A percentile compares a stretch with the other conserved stretches of the same genome.
phyloP scores from a whole-genome alignment of 2,888 invertebrate genomes.

The Dermolepida albohirtum region DNA sequence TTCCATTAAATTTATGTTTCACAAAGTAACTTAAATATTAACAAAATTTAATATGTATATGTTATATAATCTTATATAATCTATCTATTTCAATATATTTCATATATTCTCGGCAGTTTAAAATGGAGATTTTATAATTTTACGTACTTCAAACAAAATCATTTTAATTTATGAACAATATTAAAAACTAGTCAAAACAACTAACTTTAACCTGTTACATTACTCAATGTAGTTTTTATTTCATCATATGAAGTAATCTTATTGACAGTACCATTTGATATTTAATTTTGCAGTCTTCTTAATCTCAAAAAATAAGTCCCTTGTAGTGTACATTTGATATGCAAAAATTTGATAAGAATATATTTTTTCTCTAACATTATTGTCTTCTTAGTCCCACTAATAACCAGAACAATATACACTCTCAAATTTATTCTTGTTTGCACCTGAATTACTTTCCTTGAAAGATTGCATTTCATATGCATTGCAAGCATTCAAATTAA shows the following conservation, averaged over 20 bases:
- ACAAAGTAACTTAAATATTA: too few relatives aligned
- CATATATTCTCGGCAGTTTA: too few relatives aligned
- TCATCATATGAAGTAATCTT: slow-evolving; percentile 9
- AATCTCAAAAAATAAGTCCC: slow-evolving; percentile 32
- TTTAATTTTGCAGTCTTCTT: slow-evolving; percentile 36
- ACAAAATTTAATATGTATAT: too few relatives aligned
- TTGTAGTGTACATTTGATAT: slow-evolving; percentile 36
- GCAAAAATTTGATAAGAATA: slow-evolving; percentile 43
- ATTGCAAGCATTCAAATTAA: slow-evolving; percentile 37
- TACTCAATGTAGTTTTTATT: neutral
- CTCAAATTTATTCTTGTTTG: slow-evolving; percentile 6
- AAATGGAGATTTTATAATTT: neutral
- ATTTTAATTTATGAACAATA: neutral
- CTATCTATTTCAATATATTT: too few relatives aligned
- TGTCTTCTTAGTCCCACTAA: slow-evolving; percentile 36
- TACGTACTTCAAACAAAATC: neutral
- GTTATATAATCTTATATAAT: too few relatives aligned
- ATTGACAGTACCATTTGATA: slow-evolving; percentile 13
- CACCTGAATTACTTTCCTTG: slow-evolving; percentile 1
- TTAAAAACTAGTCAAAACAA: slow-evolving; percentile 34
- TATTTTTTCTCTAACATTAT: slow-evolving; percentile 35
- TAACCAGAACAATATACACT: slow-evolving; percentile 25
- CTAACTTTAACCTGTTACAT: slow-evolving; percentile 4
- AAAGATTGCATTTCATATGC: slow-evolving; percentile 36
- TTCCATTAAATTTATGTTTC: too few relatives aligned